Conservation (phyloP, 2,888 invertebrate genomes). For the Andrena hattorfiana region DNA sequence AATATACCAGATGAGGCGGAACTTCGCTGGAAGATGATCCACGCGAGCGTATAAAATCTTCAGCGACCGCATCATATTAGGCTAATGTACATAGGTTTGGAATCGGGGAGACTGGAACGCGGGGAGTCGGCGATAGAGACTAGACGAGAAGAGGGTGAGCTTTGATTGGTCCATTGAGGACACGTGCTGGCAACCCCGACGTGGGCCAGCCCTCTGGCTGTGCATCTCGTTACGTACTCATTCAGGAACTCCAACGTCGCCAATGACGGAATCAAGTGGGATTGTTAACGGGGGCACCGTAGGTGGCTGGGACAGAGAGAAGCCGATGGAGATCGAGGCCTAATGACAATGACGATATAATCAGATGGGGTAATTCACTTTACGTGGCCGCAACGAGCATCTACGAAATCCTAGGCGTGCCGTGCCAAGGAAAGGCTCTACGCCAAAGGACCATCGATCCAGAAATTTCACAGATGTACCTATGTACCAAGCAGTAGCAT, state of each 20-base stretch:
- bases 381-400: constrained; percentile 63
- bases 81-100: constrained; percentile 71
- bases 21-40: constrained; percentile 25
- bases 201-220: constrained; percentile 80
- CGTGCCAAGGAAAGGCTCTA: not conserved
- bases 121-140: constrained; percentile 55
- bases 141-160: constrained; percentile 81
- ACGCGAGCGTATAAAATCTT: constrained; percentile 44
- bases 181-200: constrained; percentile 81
- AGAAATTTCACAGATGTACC: not conserved
- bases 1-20: constrained; percentile 32
- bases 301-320: constrained; percentile 70
- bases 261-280: constrained; percentile 83
- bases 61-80: constrained; percentile 63
- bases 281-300: constrained; percentile 80
- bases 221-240: constrained; percentile 85
- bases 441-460: not conserved
- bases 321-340: constrained; percentile 70
- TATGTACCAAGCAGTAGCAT: not conserved
- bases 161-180: constrained; percentile 85
- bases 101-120: constrained; percentile 38
- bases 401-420: not conserved
- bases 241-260: constrained; percentile 81
- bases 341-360: constrained; percentile 74
- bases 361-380: constrained; percentile 72